A percentile compares a stretch with the other conserved stretches of the same genome.
These are phyloP conservation scores for Dendrolimus kikuchii DNA, from an alignment of 1,140 invertebrate genomes.

Conservation along the genomic window DNA sequence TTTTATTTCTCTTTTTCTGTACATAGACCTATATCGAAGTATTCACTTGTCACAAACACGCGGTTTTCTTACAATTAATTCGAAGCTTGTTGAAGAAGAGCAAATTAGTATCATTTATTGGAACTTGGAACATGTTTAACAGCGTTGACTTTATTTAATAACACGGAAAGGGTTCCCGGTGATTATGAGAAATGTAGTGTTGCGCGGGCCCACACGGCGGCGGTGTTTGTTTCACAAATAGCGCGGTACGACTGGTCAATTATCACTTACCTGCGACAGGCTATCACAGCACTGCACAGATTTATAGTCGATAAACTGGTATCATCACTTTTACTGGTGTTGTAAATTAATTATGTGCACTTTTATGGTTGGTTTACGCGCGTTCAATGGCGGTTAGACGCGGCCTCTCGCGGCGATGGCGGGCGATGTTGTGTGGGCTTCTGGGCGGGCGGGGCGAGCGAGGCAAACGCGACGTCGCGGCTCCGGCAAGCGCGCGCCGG, in stretches of 20 bases:
- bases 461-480: slow-evolving; percentile 11
- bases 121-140: too few relatives aligned
- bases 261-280: slow-evolving; percentile 68
- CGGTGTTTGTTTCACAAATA: slow-evolving; percentile 24
- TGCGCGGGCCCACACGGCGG: slow-evolving; percentile 22
- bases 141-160: too few relatives aligned
- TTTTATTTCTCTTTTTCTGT: too few relatives aligned
- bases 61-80: too few relatives aligned
- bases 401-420: slow-evolving; percentile 48
- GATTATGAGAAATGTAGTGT: too few relatives aligned
- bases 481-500: slow-evolving; percentile 47
- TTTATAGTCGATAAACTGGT: slow-evolving; percentile 66
- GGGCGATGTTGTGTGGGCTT: slow-evolving; percentile 43
- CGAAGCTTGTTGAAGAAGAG: too few relatives aligned
- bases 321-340: slow-evolving; percentile 66
- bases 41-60: too few relatives aligned
- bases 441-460: slow-evolving; percentile 45
- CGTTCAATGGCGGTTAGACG: slow-evolving; percentile 23
- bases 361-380: slow-evolving; percentile 30
- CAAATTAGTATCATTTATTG: too few relatives aligned
- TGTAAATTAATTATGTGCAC: slow-evolving; percentile 61
- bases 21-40: too few relatives aligned
- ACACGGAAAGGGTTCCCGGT: slow-evolving; percentile 47
- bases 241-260: slow-evolving; percentile 38
- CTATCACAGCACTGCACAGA: slow-evolving; percentile 65